A percentile compares a stretch with the other conserved stretches of the same genome.
Conservation (phyloP, 2,797 vertebrate species). For the Erethizon dorsatum region DNA sequence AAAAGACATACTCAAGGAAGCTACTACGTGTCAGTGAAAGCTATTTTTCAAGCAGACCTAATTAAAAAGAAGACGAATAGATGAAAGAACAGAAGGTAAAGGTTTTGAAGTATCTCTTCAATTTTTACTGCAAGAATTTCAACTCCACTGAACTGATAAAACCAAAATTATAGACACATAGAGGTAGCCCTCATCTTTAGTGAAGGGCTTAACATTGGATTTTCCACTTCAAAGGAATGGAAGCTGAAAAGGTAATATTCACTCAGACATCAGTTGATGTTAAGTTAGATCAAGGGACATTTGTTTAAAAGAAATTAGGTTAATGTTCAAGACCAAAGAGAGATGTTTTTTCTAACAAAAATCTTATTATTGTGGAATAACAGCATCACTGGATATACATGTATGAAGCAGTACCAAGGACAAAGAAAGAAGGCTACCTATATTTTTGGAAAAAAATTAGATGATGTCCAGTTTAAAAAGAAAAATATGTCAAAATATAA, state of each 20-base stretch:
- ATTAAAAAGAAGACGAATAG: conserved; percentile 30
- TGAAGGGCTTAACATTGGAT: background rate
- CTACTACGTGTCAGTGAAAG: background rate
- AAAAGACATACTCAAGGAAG: background rate
- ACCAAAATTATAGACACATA: background rate
- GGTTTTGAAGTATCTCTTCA: conserved; percentile 11
- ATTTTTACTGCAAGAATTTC: background rate
- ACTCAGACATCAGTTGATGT: conserved; percentile 12
- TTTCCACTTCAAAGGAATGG: conserved; percentile 9
- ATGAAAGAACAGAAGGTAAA: background rate
- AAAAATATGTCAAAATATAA: conserved; percentile 47
- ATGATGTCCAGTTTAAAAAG: conserved; percentile 42
- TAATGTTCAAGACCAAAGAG: conserved; percentile 41
- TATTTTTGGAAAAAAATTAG: conserved; percentile 59
- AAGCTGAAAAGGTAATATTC: background rate
- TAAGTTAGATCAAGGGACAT: conserved; percentile 31
- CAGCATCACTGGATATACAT: conserved; percentile 11
- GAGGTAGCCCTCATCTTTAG: background rate
- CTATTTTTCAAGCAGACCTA: background rate
- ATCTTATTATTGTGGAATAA: conserved; percentile 38
- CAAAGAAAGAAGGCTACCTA: conserved; percentile 46
- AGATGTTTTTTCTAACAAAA: conserved; percentile 23
- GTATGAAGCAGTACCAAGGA: background rate
- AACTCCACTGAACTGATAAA: background rate
- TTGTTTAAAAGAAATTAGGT: conserved; percentile 45